phyloP scores from a whole-genome alignment of 2,113 vertebrate species.

The Tetrax tetrax region DNA sequence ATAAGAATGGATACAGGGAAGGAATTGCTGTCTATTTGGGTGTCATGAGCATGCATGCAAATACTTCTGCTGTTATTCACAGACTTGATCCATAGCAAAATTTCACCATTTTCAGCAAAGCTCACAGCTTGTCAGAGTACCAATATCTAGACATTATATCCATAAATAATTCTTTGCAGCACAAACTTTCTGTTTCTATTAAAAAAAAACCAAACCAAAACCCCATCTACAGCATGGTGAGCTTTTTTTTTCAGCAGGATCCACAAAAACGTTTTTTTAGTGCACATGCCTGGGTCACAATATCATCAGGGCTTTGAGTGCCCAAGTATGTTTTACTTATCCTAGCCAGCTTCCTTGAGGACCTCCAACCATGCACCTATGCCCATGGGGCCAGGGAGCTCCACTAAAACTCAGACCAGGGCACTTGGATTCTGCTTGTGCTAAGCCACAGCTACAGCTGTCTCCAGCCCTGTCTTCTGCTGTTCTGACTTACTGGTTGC shows the following conservation, averaged over 20 bases:
- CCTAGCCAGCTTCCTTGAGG: not conserved
- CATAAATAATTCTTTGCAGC: not conserved
- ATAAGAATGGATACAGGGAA: not conserved
- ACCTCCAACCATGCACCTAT: not conserved
- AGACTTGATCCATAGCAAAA: not conserved
- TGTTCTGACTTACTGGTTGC: not conserved
- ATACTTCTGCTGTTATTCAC: not conserved
- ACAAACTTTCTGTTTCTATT: not conserved
- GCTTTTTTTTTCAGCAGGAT: not conserved
- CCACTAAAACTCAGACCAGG: not conserved
- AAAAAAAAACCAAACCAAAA: not conserved
- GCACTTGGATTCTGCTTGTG: not conserved
- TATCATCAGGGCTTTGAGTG: too few relatives aligned
- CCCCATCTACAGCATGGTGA: not conserved
- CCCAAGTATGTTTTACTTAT: not conserved
- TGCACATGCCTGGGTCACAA: not conserved
- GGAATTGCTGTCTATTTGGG: not conserved
- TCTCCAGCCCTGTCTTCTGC: not conserved
- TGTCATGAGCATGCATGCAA: not conserved
- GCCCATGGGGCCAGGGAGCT: not conserved
- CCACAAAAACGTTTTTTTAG: not conserved
- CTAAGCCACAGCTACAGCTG: not conserved
- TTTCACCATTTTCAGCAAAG: not conserved
- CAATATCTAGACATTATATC: not conserved
- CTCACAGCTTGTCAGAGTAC: not conserved